phyloP scores from a whole-genome alignment of 1,140 invertebrate genomes.

The Himalopsyche phryganea region DNA sequence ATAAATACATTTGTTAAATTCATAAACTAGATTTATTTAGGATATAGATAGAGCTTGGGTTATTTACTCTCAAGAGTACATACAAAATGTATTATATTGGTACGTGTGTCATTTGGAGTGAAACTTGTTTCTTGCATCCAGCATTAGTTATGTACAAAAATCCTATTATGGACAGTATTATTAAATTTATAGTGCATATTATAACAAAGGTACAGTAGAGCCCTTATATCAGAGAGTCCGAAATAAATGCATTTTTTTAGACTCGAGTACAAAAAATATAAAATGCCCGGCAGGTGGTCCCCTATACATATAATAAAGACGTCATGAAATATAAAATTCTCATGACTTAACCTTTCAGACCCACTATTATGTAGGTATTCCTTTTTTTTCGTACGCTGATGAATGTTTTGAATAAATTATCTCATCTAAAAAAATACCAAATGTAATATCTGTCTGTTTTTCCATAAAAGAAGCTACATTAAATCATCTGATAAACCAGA shows the following conservation, averaged over 20 bases:
- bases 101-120: no score
- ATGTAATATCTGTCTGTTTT: no score
- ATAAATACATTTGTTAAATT: no score
- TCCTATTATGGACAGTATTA: background rate
- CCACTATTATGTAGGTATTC: slow-evolving; percentile 11
- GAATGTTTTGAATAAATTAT: slow-evolving; percentile 29
- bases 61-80: no score
- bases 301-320: slow-evolving; percentile 31
- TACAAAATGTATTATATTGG: no score
- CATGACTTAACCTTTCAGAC: slow-evolving; percentile 24
- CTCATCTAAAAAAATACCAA: background rate
- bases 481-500: slow-evolving; percentile 7
- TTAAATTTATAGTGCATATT: background rate
- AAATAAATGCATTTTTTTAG: slow-evolving; percentile 7
- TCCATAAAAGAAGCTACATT: background rate
- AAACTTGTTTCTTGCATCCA: slow-evolving; percentile 8
- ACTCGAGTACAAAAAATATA: no score
- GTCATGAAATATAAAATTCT: slow-evolving; percentile 27
- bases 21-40: no score
- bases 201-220: background rate
- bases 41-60: no score
- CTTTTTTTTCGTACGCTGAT: slow-evolving; percentile 11
- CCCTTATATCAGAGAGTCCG: background rate
- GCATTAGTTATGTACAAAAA: slow-evolving; percentile 2
- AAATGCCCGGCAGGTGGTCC: slow-evolving; percentile 27